Conservation (phyloP, 2,113 vertebrate genomes). For the Saguinus midas region DNA sequence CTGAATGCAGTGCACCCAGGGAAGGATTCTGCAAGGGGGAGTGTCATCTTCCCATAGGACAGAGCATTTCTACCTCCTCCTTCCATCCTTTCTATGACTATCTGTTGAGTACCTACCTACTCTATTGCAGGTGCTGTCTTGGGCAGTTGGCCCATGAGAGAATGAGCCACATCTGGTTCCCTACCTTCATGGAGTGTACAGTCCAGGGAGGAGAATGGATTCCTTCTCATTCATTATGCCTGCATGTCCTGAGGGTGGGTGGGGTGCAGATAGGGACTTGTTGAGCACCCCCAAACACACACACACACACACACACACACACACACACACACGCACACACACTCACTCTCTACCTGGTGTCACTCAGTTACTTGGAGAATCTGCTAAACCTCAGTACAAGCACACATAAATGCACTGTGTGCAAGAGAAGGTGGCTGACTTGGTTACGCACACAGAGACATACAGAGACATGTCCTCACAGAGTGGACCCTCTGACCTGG, state of each 20-base stretch:
- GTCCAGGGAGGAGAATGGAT: not conserved
- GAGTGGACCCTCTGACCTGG: not conserved
- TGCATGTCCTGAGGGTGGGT: not conserved
- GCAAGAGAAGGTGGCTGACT: not conserved
- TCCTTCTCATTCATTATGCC: not conserved
- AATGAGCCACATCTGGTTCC: not conserved
- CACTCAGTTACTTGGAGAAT: not conserved
- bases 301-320: not conserved
- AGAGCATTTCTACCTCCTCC: not conserved
- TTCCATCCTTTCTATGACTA: not conserved
- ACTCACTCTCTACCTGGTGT: not conserved
- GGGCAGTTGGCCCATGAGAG: not conserved
- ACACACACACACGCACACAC: too few relatives aligned
- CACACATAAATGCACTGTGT: not conserved
- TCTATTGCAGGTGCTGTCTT: not conserved
- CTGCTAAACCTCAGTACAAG: not conserved
- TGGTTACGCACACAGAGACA: not conserved
- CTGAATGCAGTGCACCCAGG: slow-evolving; percentile 55
- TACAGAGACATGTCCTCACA: not conserved
- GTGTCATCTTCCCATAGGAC: not conserved
- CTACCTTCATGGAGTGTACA: not conserved
- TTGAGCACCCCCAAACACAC: not conserved
- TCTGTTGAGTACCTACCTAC: not conserved
- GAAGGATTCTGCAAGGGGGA: slow-evolving; percentile 52
- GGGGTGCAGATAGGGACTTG: not conserved